Conservation (phyloP, 2,888 invertebrate genomes). For the Deilephila porcellus region DNA sequence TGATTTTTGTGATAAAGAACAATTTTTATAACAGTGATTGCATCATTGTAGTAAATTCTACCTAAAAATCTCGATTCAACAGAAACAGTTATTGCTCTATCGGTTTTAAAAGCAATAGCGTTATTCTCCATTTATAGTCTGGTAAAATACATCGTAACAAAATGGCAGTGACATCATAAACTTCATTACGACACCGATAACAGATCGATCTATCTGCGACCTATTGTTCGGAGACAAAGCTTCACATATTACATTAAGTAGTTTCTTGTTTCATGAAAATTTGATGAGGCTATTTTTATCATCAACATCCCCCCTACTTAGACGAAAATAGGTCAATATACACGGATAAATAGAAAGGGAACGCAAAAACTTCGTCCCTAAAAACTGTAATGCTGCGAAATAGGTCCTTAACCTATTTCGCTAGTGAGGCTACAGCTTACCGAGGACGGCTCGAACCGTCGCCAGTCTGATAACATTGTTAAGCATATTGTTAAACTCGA, state of each 20-base stretch:
- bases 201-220: neutral
- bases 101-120: too few relatives aligned
- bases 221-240: neutral
- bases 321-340: conserved; percentile 53
- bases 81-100: too few relatives aligned
- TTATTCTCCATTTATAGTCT: conserved; percentile 2
- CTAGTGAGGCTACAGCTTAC: conserved; percentile 42
- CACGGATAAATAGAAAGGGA: conserved; percentile 46
- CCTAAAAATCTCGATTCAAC: too few relatives aligned
- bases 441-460: conserved; percentile 39
- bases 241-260: conserved; percentile 22
- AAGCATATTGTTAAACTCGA: conserved; percentile 39
- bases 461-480: conserved; percentile 43
- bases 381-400: conserved; percentile 51
- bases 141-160: conserved; percentile 14
- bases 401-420: conserved; percentile 51
- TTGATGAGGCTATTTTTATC: conserved; percentile 34
- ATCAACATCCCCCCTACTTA: conserved; percentile 36
- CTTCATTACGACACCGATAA: conserved; percentile 15
- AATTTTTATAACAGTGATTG: too few relatives aligned
- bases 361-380: conserved; percentile 48
- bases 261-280: conserved; percentile 30
- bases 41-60: too few relatives aligned
- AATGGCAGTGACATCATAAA: conserved; percentile 20
- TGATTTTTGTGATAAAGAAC: too few relatives aligned